These are phyloP conservation scores for Campylomormyrus tamandua DNA, from an alignment of 2,113 vertebrate genomes.

Conservation along the genomic window DNA sequence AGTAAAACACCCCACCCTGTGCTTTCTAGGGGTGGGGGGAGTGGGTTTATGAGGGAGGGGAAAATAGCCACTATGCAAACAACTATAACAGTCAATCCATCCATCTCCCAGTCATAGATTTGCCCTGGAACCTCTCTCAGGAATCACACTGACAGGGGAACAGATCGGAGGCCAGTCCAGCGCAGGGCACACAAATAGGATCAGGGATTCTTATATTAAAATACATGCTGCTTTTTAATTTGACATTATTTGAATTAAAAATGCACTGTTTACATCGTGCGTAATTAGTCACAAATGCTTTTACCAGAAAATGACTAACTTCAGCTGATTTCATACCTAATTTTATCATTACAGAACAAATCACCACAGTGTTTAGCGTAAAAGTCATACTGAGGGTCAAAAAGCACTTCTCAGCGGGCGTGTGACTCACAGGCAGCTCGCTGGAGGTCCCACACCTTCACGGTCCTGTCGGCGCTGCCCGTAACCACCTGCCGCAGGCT, in stretches of 20 bases:
- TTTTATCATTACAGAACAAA: not conserved
- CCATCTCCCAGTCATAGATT: not conserved
- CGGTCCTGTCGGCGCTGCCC: conserved; percentile 70
- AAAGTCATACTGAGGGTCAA: not conserved
- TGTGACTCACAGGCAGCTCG: conserved; percentile 67
- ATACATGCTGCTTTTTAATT: not conserved
- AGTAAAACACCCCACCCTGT: not conserved
- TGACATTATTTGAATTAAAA: not conserved
- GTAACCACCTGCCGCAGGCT: conserved; percentile 68
- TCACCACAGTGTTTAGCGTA: not conserved
- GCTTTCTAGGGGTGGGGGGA: not conserved
- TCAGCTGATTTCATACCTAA: not conserved
- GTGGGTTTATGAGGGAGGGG: not conserved
- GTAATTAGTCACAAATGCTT: not conserved
- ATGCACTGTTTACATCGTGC: not conserved
- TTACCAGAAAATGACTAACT: not conserved
- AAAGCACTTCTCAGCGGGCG: not conserved
- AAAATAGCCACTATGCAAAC: not conserved
- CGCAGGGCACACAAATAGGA: not conserved
- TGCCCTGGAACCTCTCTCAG: not conserved
- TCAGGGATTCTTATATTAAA: not conserved
- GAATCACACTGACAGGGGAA: not conserved
- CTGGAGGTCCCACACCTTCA: conserved; percentile 78
- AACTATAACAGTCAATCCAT: not conserved
- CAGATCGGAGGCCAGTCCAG: not conserved